A percentile compares a stretch with the other conserved stretches of the same genome.
These are phyloP conservation scores for Dicycla oo DNA, from an alignment of 2,888 invertebrate species.

Conservation along the genomic window DNA sequence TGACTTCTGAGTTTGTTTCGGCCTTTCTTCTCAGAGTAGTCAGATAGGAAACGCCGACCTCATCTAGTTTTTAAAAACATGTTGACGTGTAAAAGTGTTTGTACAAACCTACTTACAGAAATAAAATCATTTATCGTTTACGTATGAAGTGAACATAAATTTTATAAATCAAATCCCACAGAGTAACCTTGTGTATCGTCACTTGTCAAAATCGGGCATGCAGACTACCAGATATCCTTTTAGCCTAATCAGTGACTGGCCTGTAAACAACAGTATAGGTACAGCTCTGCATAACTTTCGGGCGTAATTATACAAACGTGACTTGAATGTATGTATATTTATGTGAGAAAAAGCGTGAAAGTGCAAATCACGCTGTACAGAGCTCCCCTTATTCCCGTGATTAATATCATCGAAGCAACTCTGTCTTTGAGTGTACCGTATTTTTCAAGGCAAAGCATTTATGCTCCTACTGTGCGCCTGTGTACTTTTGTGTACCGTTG, in stretches of 20 bases:
- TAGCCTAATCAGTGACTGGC: constrained; percentile 2
- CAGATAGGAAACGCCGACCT: too few relatives aligned
- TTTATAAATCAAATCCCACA: background rate
- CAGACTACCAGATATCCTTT: background rate
- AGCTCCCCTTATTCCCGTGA: constrained; percentile 61
- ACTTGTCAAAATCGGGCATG: background rate
- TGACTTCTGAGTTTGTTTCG: too few relatives aligned
- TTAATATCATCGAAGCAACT: constrained; percentile 66
- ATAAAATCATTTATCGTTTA: too few relatives aligned
- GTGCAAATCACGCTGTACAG: constrained; percentile 65
- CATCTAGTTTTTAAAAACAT: too few relatives aligned
- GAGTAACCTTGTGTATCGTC: background rate
- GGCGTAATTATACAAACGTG: constrained; percentile 46
- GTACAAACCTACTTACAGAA: too few relatives aligned
- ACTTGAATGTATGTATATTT: constrained; percentile 38
- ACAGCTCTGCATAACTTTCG: constrained; percentile 33
- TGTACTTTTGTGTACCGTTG: constrained; percentile 22
- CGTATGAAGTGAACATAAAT: background rate
- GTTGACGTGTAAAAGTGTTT: too few relatives aligned
- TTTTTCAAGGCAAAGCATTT: constrained; percentile 64
- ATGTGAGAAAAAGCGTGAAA: constrained; percentile 49
- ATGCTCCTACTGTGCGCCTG: constrained; percentile 29
- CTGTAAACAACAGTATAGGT: constrained; percentile 7
- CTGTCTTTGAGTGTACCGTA: constrained; percentile 61
- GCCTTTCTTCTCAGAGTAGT: too few relatives aligned